Base-by-base conservation (phyloP, 2,797 vertebrate genomes). In the Etheostoma nigrum region DNA sequence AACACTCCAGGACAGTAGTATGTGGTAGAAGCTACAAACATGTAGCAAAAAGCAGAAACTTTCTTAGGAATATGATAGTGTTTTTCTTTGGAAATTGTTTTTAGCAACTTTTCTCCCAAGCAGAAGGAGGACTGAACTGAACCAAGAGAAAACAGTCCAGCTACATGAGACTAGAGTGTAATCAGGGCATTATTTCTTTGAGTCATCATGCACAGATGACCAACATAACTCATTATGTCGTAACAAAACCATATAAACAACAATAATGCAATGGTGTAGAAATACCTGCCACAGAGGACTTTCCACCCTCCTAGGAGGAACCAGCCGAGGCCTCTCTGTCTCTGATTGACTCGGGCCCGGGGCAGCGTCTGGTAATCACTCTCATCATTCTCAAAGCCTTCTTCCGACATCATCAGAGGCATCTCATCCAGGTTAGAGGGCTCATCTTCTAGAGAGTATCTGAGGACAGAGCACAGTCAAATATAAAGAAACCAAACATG, bases 361-460 rank as follows among this genome's bases (percentile, higher is more conserved):
- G 98, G 97, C 74, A 99, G 92, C 1, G 97, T 99, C 87, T 99
- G 98, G 86, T 99, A 99, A 92, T 98, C 97, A 27, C 96, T 97
- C 89, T 99, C 98, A 5, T 98, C 97, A 14, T 98, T 98, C 94
- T 99, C 97, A 80, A 99, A 98, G 67, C 95, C 98, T 92, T 99
- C 98, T 93, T 99, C 98, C 48, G 98, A 99, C 98, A 99, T 99
- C 98, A 99, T 99, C 60, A 99, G 89, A 19, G 98, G 98, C 98
- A 99, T 99, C 92, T 99, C 98, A 81, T 99, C 98, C 95, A 99
- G 90, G 93, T 95, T 96, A 4, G 96, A 97, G 10, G 95, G 88
- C 66, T 99, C 98, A 94, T 99, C 98, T 92, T 99, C 98, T 45
- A 95, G 76, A 55, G 96, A 97, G 88, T 96, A 99, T 89, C 98